Base-by-base conservation (phyloP, 2,888 invertebrate species). In the Seira ritae region DNA sequence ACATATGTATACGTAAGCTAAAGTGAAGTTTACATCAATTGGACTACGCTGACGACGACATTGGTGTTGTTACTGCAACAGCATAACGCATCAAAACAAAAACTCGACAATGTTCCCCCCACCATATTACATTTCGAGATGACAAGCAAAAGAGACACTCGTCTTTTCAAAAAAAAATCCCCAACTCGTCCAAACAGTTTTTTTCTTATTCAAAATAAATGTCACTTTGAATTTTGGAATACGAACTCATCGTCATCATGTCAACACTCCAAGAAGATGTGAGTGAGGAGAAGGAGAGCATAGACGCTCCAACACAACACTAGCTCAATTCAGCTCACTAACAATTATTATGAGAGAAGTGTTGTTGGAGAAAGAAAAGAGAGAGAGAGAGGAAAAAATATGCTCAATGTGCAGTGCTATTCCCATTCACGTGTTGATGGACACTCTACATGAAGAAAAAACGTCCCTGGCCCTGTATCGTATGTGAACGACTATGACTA, bases 91-190 rank as follows among this genome's bases (percentile, higher is more conserved):
- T 8, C 3, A 31, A 31, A 8, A 31, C 31, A 31, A 31, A n/a
- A 31, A 31, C 31, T 31, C 31, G 31, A 8, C 31, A 31, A 31
- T 4, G 8, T 55, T 15, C 55, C 17, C 17, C 17, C 12, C 68
- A 80, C 42, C 73, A 73, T 74, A 60, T 73, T 73, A 31, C 70
- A 6, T 73, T 31, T 69, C 22, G 60, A 55, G 80, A 80, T 80
- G 80, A 74, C 80, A 69, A 66, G 80, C 31, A 69, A 73, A 80
- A 74, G 69, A 73, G 73, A 78, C 79, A 79, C 79, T 79, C 24
- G 66, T 62, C 24, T n/a, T n/a, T 8, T 8, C 42, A 42, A 42
- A 42, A 42, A 42, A 42, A 42, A 6, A 42, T 12, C 55, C 12
- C 55, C 55, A 55, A 55, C 55, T 55, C 17, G 6, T 55, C 15